These are phyloP conservation scores for Halcyon smyrnensis DNA, from an alignment of 2,797 vertebrate species.

Conservation along the genomic window DNA sequence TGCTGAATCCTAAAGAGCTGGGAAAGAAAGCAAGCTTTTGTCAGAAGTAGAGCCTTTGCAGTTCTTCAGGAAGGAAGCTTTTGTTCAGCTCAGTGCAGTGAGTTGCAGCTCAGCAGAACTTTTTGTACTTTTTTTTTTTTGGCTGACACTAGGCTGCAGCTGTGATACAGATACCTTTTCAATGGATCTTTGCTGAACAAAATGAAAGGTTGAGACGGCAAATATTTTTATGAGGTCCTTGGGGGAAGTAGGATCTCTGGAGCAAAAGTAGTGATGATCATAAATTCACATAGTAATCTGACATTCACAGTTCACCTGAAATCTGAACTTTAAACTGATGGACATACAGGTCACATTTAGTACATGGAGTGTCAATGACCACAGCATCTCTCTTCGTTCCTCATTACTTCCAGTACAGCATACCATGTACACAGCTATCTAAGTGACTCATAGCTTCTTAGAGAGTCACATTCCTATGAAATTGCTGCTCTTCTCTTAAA, in stretches of 20 bases:
- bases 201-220: conserved; percentile 40
- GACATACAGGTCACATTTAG: neutral
- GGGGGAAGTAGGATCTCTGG: neutral
- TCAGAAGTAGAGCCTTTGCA: conserved; percentile 63
- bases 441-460: neutral
- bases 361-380: neutral
- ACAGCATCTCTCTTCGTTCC: neutral
- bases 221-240: conserved; percentile 55
- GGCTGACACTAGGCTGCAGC: conserved; percentile 63
- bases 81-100: conserved; percentile 62
- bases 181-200: conserved; percentile 43
- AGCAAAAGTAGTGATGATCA: conserved; percentile 38
- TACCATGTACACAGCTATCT: neutral
- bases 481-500: neutral
- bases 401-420: neutral
- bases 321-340: conserved; percentile 28
- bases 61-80: conserved; percentile 62
- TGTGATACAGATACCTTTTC: conserved; percentile 60
- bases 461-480: neutral
- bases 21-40: conserved; percentile 63
- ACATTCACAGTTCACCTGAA: conserved; percentile 35
- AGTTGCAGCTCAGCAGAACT: conserved; percentile 66
- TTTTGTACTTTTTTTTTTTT: conserved; percentile 57
- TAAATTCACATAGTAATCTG: conserved; percentile 37
- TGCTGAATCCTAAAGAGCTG: conserved; percentile 64